These are phyloP conservation scores for Pimpla rufipes DNA, from an alignment of 2,888 invertebrate species.

Conservation along the genomic window DNA sequence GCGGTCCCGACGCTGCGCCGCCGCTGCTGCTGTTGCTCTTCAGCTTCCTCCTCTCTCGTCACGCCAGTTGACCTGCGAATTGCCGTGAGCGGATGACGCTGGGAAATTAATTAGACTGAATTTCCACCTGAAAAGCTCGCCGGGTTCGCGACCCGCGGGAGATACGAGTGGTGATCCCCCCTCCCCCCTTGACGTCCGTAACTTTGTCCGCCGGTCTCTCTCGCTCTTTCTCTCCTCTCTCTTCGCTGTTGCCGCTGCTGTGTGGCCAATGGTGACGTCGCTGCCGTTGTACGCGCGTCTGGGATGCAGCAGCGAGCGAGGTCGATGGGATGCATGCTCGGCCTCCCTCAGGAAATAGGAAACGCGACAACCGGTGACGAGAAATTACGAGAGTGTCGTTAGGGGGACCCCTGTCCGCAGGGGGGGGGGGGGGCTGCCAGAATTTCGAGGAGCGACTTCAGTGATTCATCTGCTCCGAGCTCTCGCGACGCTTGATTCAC, in stretches of 20 bases:
- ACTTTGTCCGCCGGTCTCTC: constrained; percentile 45
- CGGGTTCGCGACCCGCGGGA: constrained; percentile 39
- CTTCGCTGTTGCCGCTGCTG: constrained; percentile 11
- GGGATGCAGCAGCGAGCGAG: constrained; percentile 35
- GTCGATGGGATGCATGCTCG: constrained; percentile 47
- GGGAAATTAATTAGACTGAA: constrained; percentile 81
- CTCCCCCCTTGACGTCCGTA: constrained; percentile 40
- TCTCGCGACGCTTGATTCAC: neutral
- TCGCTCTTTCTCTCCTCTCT: constrained; percentile 12
- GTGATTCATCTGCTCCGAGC: constrained; percentile 16
- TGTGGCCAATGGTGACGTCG: neutral
- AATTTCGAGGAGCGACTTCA: constrained; percentile 18
- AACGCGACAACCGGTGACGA: constrained; percentile 65
- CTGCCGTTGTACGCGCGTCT: constrained; percentile 13
- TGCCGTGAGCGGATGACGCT: constrained; percentile 75
- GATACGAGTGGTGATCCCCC: constrained; percentile 26
- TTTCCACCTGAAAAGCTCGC: constrained; percentile 71
- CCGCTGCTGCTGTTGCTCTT: constrained; percentile 26
- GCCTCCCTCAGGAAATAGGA: constrained; percentile 62
- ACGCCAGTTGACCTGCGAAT: constrained; percentile 78
- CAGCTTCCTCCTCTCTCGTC: constrained; percentile 69
- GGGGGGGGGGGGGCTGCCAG: neutral
- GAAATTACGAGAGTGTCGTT: constrained; percentile 63
- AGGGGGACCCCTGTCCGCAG: constrained; percentile 18
- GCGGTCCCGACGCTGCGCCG: constrained; percentile 10